Evolutionary conservation across 2,797 vertebrate species (phyloP), one percentile per base, ranked within the genome.

Genomic region (Diplodus puntazzo): DNA sequence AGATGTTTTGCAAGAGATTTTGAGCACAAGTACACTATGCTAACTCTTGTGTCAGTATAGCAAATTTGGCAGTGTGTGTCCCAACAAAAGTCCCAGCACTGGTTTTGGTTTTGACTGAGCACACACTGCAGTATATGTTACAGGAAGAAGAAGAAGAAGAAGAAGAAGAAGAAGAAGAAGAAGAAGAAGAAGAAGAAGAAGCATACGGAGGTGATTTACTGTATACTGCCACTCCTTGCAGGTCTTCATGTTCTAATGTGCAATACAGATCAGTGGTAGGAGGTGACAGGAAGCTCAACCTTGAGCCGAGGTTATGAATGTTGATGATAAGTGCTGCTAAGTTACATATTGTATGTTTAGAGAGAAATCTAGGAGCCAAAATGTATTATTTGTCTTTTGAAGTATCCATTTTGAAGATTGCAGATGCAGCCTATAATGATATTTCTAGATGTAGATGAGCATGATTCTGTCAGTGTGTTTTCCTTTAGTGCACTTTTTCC

Each of bases 301-400:
- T 87, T 84, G 86, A 92, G 93, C 87, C 79, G 58, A 88, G 90
- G 77, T 77, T 45, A 62, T 39, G 94, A 94, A 94, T 92, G 93
- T 93, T 88, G 64, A 83, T 39, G 80, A 95, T 84, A 93, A 90
- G 90, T 96, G 96, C 97, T 97, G 96, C 97, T 97, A 95, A 85
- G 80, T 93, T 75, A 93, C 88, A 93, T 92, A 90, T 92, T 92
- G 77, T 92, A 84, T 63, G 79, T 93, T 88, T 83, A 89, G 83
- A 90, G 85, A 92, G 95, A 95, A 84, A 76, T 87, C 85, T 92
- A 85, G 79, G 88, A 92, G 92, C 92, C 92, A 93, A 92, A 89
- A 83, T 92, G 90, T 90, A 92, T 94, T 94, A 90, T 85, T 89
- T 87, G 82, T 91, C 66, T 85, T 84, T 90, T 70, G 57, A 87